phyloP scores from a whole-genome alignment of 1,140 invertebrate genomes.

The Drosophila truncata region DNA sequence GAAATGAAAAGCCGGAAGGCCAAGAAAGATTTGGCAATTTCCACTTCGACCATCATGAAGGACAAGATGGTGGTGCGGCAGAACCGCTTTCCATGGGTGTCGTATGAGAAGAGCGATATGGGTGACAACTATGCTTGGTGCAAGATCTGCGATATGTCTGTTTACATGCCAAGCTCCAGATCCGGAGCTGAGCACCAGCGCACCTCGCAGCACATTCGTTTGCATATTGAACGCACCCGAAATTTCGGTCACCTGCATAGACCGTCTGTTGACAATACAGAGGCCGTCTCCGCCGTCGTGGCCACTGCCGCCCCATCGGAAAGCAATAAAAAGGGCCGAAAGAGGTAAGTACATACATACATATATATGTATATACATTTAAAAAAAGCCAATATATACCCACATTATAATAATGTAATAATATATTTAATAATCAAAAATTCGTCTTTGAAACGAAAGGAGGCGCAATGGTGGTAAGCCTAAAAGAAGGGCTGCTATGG shows the following conservation, averaged over 20 bases:
- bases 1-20: too few relatives aligned
- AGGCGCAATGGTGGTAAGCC: constrained; percentile 5
- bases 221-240: constrained; percentile 7
- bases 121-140: constrained; percentile 72
- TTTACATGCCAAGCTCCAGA: constrained; percentile 63
- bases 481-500: constrained; percentile 55
- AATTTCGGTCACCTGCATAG: too few relatives aligned
- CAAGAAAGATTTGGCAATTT: too few relatives aligned
- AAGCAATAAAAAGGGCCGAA: too few relatives aligned
- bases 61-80: constrained; percentile 65
- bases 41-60: constrained; percentile 38
- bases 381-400: too few relatives aligned
- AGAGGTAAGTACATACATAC: too few relatives aligned
- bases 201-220: constrained; percentile 43
- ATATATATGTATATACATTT: too few relatives aligned
- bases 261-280: not conserved
- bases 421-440: too few relatives aligned
- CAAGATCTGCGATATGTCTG: constrained; percentile 64
- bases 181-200: constrained; percentile 61
- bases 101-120: constrained; percentile 58
- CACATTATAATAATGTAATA: too few relatives aligned
- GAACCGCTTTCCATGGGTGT: constrained; percentile 65
- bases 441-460: constrained; percentile 53
- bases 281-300: not conserved
- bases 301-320: constrained; percentile 16